phyloP scores from a whole-genome alignment of 2,797 vertebrate species.

The Myiotriccus ornatus region DNA sequence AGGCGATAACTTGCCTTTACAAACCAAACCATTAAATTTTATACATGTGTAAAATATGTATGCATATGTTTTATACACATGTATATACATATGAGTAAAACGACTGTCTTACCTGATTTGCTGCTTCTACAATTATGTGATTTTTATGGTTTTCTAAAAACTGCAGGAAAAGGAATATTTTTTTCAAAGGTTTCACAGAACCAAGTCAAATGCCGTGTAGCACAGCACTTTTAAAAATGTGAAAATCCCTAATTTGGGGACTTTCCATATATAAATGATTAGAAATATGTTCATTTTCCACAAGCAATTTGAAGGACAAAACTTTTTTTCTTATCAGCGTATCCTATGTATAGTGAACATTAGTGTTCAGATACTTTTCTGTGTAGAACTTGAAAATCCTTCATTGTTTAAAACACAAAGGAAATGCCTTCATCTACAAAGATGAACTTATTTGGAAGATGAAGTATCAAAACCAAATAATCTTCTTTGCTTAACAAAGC shows the following conservation, averaged over 20 bases:
- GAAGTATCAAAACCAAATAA: background rate
- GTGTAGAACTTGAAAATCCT: background rate
- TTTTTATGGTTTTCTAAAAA: background rate
- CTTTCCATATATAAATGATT: background rate
- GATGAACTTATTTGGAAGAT: background rate
- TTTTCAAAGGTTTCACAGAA: background rate
- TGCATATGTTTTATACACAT: background rate
- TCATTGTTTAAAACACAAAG: background rate
- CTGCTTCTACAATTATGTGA: background rate
- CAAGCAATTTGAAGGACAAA: background rate
- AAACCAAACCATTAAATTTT: background rate
- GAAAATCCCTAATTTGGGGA: background rate
- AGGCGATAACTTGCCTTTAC: background rate
- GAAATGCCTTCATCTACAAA: background rate
- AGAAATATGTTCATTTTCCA: background rate
- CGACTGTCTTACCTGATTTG: background rate
- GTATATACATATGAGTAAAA: background rate
- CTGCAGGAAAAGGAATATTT: background rate
- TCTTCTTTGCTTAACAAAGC: background rate
- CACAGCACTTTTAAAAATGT: background rate
- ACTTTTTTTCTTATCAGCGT: background rate
- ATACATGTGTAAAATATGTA: background rate
- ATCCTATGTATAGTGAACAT: background rate
- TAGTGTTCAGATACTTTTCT: background rate
- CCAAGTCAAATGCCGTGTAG: background rate